These are phyloP conservation scores for Meganola albula DNA, from an alignment of 2,888 invertebrate genomes.

Conservation along the genomic window DNA sequence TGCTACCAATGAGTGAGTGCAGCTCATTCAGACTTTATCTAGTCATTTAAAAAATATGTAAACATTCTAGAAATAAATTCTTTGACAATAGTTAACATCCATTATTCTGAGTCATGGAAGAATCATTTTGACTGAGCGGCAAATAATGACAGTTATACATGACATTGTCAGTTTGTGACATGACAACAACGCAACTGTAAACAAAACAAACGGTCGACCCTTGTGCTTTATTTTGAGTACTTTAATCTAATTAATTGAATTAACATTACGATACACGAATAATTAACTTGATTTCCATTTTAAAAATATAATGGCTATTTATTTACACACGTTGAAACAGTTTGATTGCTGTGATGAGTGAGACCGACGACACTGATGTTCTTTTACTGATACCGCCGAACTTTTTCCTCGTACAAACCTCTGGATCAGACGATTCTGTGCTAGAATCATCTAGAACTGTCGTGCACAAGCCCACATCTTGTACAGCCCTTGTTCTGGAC, in stretches of 20 bases:
- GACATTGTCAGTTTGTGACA: no score
- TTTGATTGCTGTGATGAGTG: constrained; percentile 65
- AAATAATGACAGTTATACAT: no score
- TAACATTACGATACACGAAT: neutral
- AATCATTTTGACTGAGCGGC: no score
- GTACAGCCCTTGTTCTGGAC: constrained; percentile 67
- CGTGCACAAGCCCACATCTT: constrained; percentile 61
- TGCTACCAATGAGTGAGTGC: no score
- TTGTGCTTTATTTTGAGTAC: neutral
- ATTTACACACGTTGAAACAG: constrained; percentile 21
- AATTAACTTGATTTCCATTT: neutral
- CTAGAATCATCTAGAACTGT: constrained; percentile 66
- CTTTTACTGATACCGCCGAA: constrained; percentile 88
- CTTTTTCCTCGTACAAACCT: constrained; percentile 80
- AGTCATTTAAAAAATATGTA: no score
- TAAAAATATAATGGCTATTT: constrained; percentile 47
- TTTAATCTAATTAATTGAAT: neutral
- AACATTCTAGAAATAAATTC: no score
- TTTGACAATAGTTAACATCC: no score
- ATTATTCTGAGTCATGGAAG: no score
- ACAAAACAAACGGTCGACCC: constrained; percentile 12
- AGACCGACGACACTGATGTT: constrained; percentile 88
- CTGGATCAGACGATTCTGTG: constrained; percentile 74
- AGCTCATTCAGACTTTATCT: no score
- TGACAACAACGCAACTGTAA: no score